Conservation (phyloP, 2,888 invertebrate species). For the Metalampra italica region DNA sequence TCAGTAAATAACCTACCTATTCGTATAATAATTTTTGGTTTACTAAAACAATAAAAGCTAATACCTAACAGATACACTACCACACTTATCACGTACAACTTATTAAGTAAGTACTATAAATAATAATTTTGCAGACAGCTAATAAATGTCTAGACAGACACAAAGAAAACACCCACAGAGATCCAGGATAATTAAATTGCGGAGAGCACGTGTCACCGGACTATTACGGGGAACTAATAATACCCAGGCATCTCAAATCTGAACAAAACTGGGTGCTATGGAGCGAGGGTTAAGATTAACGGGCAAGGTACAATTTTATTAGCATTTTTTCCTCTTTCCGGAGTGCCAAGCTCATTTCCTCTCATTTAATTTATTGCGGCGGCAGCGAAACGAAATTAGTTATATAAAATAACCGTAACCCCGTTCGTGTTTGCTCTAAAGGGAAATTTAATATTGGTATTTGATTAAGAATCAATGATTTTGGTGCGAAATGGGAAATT, state of each 20-base stretch:
- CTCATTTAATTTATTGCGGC: constrained; percentile 62
- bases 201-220: not conserved
- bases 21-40: too few species aligned
- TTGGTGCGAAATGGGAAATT: constrained; percentile 2
- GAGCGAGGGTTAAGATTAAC: constrained; percentile 65
- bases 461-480: constrained; percentile 34
- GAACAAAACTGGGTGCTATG: constrained; percentile 47
- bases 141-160: not conserved
- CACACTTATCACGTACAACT: too few species aligned
- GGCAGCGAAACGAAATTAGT: constrained; percentile 59
- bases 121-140: too few species aligned
- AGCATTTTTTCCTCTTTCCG: constrained; percentile 71
- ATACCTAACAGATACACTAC: too few species aligned
- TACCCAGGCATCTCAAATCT: constrained; percentile 46
- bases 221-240: constrained; percentile 39
- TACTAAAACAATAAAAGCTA: too few species aligned
- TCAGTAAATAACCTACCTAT: too few species aligned
- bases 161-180: not conserved
- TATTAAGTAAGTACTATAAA: too few species aligned
- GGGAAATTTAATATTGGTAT: constrained; percentile 38
- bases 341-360: constrained; percentile 67
- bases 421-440: constrained; percentile 38
- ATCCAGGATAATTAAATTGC: not conserved
- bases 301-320: constrained; percentile 70
- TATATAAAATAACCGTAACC: constrained; percentile 60